Evolutionary conservation across 2,113 vertebrate species (phyloP).

Genomic region (Prolemur simus): DNA sequence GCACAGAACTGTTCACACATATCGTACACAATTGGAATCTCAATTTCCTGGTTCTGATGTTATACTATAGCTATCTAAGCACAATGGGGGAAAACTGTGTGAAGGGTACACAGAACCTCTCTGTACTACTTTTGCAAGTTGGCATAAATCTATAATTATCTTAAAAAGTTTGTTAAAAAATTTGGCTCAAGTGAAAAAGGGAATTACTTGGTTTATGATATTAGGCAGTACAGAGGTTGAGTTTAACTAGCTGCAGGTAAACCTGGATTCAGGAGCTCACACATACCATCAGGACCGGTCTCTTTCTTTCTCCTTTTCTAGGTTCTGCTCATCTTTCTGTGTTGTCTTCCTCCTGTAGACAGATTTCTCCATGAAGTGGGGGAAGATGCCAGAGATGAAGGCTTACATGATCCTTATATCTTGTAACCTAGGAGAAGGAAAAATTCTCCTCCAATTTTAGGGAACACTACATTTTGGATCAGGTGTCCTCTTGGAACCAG

Average conservation of each 20-base stretch:
- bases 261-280: background rate
- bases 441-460: background rate
- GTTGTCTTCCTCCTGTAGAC: background rate
- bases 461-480: background rate
- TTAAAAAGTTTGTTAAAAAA: background rate
- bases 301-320: background rate
- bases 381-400: background rate
- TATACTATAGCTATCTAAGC: background rate
- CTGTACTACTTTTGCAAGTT: background rate
- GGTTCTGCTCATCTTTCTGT: background rate
- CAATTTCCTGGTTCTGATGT: background rate
- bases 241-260: background rate
- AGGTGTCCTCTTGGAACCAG: background rate
- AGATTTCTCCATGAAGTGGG: background rate
- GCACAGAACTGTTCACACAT: background rate
- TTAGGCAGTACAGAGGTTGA: background rate
- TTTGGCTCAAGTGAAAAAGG: background rate
- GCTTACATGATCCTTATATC: background rate
- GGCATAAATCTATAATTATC: background rate
- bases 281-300: background rate
- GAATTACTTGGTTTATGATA: background rate
- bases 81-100: background rate
- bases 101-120: background rate
- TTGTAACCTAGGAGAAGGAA: background rate
- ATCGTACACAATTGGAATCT: background rate